A percentile compares a stretch with the other conserved stretches of the same genome.
These are phyloP conservation scores for Platichthys flesus DNA, from an alignment of 2,113 vertebrate species.

Conservation along the genomic window DNA sequence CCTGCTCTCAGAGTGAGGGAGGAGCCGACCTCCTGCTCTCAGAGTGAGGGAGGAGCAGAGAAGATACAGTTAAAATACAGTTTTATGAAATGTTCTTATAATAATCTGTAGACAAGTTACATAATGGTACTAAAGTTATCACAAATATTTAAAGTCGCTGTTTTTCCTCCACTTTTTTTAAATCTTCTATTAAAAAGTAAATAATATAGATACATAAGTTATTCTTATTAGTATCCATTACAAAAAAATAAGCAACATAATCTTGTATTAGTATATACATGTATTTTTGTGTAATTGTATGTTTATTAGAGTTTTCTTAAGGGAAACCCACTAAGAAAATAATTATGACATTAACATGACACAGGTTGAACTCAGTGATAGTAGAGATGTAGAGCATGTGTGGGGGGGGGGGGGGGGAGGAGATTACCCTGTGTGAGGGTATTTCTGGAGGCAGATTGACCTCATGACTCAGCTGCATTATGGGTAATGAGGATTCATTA, in stretches of 20 bases:
- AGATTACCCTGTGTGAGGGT: conserved; percentile 7
- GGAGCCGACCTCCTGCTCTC: too few species aligned
- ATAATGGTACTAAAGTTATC: not conserved
- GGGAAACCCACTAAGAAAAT: not conserved
- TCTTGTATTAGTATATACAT: too few species aligned
- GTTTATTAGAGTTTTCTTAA: too few species aligned
- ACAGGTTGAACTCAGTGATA: not conserved
- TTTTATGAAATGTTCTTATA: too few species aligned
- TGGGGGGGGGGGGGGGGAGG: not conserved
- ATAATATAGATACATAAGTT: too few species aligned
- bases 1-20: too few species aligned
- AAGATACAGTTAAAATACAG: too few species aligned
- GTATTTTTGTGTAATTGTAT: too few species aligned
- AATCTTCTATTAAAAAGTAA: not conserved
- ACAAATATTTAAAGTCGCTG: not conserved
- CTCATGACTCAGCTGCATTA: conserved; percentile 26
- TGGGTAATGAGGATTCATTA: conserved; percentile 53
- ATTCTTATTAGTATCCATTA: too few species aligned
- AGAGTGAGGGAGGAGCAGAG: too few species aligned
- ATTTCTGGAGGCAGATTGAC: conserved; percentile 60
- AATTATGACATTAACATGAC: not conserved
- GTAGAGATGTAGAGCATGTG: not conserved
- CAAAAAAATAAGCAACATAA: too few species aligned
- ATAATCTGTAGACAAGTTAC: not conserved
- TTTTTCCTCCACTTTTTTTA: not conserved